phyloP scores from a whole-genome alignment of 64 coral and sea anemone genomes.

The Montipora sp. region DNA sequence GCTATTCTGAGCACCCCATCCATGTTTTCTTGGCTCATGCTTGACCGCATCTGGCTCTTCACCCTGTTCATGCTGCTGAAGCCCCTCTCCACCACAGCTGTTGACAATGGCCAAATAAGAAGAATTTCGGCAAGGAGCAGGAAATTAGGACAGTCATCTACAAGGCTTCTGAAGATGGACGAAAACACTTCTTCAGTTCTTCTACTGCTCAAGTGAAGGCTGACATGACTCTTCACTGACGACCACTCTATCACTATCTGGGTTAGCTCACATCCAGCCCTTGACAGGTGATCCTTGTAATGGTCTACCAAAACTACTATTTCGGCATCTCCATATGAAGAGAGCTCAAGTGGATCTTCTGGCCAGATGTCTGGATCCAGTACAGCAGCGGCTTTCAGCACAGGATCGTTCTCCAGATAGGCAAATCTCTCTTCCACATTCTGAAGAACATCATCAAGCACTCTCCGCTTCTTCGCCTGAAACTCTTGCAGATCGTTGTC shows the following conservation, averaged over 20 bases:
- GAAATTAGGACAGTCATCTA: neutral
- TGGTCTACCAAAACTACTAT: neutral
- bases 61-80: conserved; percentile 35
- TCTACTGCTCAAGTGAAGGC: conserved; percentile 2
- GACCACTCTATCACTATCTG: neutral
- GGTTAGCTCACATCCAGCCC: neutral
- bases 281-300: conserved; percentile 23
- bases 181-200: neutral
- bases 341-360: neutral
- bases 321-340: neutral
- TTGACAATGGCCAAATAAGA: conserved; percentile 22
- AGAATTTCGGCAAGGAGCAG: neutral
- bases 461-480: neutral
- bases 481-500: neutral
- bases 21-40: conserved; percentile 25
- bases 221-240: conserved; percentile 5
- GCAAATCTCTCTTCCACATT: conserved; percentile 2
- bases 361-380: conserved; percentile 36
- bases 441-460: neutral
- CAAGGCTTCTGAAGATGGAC: conserved; percentile 1
- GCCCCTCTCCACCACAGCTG: conserved; percentile 25
- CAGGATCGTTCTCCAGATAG: conserved; percentile 5
- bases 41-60: neutral
- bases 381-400: conserved; percentile 1
- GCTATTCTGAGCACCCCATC: neutral